Evolutionary conservation across 2,113 vertebrate species (phyloP).

Genomic region (Fregata magnificens): DNA sequence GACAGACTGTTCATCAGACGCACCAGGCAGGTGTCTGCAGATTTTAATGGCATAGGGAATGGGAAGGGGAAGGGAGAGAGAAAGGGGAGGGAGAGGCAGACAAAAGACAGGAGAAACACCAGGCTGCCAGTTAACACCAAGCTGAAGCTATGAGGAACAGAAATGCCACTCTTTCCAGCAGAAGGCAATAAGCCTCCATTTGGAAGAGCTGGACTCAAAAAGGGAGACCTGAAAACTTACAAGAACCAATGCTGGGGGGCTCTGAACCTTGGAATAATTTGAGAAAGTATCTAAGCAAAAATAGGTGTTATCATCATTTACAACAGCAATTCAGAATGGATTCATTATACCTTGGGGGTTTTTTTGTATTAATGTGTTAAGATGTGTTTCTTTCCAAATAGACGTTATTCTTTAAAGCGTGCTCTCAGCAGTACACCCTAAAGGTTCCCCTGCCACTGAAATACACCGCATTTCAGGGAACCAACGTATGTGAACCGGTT

Average conservation of each 20-base stretch:
- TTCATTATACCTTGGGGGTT: too few species aligned
- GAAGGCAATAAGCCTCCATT: accelerated
- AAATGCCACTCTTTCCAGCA: neutral
- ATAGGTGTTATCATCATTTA: neutral
- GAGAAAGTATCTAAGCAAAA: neutral
- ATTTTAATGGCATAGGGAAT: accelerated
- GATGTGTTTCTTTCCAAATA: neutral
- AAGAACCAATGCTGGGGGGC: neutral
- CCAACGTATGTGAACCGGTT: accelerated
- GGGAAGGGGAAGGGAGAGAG: neutral
- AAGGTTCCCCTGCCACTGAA: neutral
- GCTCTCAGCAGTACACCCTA: neutral
- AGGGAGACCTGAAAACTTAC: neutral
- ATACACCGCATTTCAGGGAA: accelerated
- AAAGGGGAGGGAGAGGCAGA: neutral
- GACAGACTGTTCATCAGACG: neutral
- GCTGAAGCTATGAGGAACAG: neutral
- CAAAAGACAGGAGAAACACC: neutral
- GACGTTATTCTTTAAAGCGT: accelerated
- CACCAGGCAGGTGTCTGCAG: neutral
- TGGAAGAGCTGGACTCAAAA: neutral
- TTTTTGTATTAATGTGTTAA: accelerated
- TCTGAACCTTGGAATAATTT: too few species aligned
- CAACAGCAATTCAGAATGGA: accelerated
- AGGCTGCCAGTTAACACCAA: neutral